Conservation (phyloP, 2,113 vertebrate genomes). For the Epinephelus cyanopodus region DNA sequence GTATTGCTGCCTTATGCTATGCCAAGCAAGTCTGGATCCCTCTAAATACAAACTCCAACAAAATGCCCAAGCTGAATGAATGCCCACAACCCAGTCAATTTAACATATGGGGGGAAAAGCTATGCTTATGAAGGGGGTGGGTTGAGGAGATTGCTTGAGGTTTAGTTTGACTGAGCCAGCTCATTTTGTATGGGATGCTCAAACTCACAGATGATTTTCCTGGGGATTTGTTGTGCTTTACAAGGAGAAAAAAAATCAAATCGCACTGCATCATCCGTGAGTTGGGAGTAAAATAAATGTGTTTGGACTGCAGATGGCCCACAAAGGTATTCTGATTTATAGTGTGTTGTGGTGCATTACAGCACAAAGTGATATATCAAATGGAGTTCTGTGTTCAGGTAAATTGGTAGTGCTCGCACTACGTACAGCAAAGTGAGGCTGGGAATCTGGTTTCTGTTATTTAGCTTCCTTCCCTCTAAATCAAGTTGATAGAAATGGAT, state of each 20-base stretch:
- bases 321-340: constrained; percentile 82
- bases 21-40: constrained; percentile 52
- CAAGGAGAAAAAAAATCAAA: constrained; percentile 51
- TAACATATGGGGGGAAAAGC: constrained; percentile 33
- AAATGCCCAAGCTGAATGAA: constrained; percentile 49
- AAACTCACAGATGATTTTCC: constrained; percentile 63
- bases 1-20: constrained; percentile 51
- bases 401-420: constrained; percentile 58
- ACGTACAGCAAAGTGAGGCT: constrained; percentile 29
- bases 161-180: constrained; percentile 49
- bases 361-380: constrained; percentile 78
- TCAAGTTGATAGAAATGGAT: constrained; percentile 71
- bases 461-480: constrained; percentile 66
- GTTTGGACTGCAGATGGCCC: constrained; percentile 73
- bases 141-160: constrained; percentile 33
- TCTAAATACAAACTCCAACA: constrained; percentile 47
- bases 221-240: constrained; percentile 62
- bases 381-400: constrained; percentile 67
- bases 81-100: constrained; percentile 45
- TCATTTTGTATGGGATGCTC: constrained; percentile 53
- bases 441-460: constrained; percentile 60
- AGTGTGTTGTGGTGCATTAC: constrained; percentile 69
- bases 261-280: constrained; percentile 58
- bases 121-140: constrained; percentile 24
- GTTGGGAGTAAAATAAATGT: constrained; percentile 70